Base-by-base conservation (phyloP, 64 coral and sea anemone genomes). In the Trachythela sp. region DNA sequence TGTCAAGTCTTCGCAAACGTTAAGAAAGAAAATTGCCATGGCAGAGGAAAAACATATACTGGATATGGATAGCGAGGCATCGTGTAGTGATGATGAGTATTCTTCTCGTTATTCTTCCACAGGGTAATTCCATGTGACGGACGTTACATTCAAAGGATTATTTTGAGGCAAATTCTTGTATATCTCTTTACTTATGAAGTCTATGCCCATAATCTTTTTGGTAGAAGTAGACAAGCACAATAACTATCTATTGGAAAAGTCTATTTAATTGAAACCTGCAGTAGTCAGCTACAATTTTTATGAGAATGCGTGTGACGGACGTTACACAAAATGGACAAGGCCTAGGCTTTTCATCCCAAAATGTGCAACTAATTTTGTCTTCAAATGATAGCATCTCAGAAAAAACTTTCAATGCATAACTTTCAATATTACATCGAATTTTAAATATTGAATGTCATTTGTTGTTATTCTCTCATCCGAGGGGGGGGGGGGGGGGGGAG, bases 311-410 rank as follows among this genome's bases (percentile, higher is more conserved):
- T 72, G 68, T 72, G 68, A 72, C 18, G 9, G 68, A 72, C 29
- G 68, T 72, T 72, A 72, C 68, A 72, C 1, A 72, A 26, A 72
- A 72, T 29, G 68, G 68, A 72, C 68, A 72, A 72, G 26, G 68
- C 33, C n/a, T n/a, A n/a, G n/a, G n/a, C n/a, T n/a, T 2, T 72
- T 72, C 26, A 2, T 22, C 68, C 29, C 1, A 2, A 72, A 27
- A 72, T n/a, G 17, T 72, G 24, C 33, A 72, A 72, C 33, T 72
- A 27, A 29, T 72, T 72, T 72, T 1, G 68, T 72, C 68, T 72
- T 72, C 68, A 1, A 72, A 1, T 72, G 68, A 35, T n/a, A 72
- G 68, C 68, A 27, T 72, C 24, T 72, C 24, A 72, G 24, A 72
- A 2, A 72, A 35, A 9, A n/a, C 2, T 2, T 72, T 27, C 68